phyloP scores from a whole-genome alignment of 2,888 invertebrate species.

The Catocala nupta region DNA sequence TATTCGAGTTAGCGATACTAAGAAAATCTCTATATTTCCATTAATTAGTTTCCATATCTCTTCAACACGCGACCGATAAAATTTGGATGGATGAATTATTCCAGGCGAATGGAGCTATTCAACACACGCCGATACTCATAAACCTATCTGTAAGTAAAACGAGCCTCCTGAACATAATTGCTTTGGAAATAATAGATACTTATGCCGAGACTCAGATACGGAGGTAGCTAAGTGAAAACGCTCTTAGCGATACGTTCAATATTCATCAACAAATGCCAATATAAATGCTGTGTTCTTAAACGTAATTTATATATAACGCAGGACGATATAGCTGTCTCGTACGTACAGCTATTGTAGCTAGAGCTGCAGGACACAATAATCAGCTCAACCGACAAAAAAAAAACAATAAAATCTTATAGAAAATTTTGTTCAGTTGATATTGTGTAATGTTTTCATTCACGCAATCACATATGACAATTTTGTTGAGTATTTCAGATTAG shows the following conservation, averaged over 20 bases:
- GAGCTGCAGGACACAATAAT: too few relatives aligned
- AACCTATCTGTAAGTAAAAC: constrained; percentile 64
- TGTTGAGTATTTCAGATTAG: too few relatives aligned
- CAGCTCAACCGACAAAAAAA: too few relatives aligned
- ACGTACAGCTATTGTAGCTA: neutral
- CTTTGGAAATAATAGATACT: constrained; percentile 74
- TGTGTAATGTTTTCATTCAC: too few relatives aligned
- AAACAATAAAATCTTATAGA: too few relatives aligned
- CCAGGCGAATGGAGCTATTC: constrained; percentile 65
- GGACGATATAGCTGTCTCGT: neutral
- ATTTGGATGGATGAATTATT: constrained; percentile 71
- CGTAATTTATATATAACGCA: constrained; percentile 39
- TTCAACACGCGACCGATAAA: constrained; percentile 53
- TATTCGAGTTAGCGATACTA: too few relatives aligned
- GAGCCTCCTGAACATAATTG: constrained; percentile 76
- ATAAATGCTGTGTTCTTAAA: constrained; percentile 44
- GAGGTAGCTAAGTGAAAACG: constrained; percentile 54
- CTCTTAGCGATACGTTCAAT: constrained; percentile 63
- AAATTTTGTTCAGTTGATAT: too few relatives aligned
- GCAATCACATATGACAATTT: too few relatives aligned
- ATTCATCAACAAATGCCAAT: constrained; percentile 64
- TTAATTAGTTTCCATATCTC: constrained; percentile 3
- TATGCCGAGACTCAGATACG: constrained; percentile 58
- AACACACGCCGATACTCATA: constrained; percentile 65
- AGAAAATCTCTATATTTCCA: neutral